Conservation (phyloP, 2,113 vertebrate genomes). For the Sylvietta virens region DNA sequence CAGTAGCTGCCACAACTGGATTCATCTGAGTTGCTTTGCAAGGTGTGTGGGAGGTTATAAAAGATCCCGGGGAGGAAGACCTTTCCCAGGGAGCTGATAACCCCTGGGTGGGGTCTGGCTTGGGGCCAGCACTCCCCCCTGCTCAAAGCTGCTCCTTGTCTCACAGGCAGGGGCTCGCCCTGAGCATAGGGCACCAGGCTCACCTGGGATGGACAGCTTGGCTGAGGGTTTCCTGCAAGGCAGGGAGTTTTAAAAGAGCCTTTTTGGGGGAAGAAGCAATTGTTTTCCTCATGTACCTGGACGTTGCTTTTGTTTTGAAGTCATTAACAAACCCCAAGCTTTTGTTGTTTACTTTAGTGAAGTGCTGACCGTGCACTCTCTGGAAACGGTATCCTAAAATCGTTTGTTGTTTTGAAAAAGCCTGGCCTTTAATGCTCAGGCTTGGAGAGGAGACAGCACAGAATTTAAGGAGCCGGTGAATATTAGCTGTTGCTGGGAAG, state of each 20-base stretch:
- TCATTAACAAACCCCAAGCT: not conserved
- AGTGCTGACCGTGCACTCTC: not conserved
- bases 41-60: not conserved
- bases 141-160: not conserved
- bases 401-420: slow-evolving; percentile 7
- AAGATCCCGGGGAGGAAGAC: not conserved
- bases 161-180: fast-evolving
- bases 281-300: not conserved
- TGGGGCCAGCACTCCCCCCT: not conserved
- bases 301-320: not conserved
- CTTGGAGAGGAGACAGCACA: not conserved
- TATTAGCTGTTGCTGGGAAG: slow-evolving; percentile 49
- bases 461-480: not conserved
- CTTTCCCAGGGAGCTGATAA: not conserved
- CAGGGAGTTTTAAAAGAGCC: not conserved
- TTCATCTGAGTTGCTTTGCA: not conserved
- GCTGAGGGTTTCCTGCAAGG: not conserved
- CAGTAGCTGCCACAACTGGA: not conserved
- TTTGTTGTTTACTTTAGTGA: not conserved
- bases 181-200: not conserved
- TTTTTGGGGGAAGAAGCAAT: not conserved
- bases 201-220: not conserved
- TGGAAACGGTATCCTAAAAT: slow-evolving; percentile 18
- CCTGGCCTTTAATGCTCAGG: not conserved
- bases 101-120: not conserved